Evolutionary conservation across 2,888 invertebrate genomes (phyloP), one percentile per base, ranked within the genome.

Genomic region (Epicampocera succincta): DNA sequence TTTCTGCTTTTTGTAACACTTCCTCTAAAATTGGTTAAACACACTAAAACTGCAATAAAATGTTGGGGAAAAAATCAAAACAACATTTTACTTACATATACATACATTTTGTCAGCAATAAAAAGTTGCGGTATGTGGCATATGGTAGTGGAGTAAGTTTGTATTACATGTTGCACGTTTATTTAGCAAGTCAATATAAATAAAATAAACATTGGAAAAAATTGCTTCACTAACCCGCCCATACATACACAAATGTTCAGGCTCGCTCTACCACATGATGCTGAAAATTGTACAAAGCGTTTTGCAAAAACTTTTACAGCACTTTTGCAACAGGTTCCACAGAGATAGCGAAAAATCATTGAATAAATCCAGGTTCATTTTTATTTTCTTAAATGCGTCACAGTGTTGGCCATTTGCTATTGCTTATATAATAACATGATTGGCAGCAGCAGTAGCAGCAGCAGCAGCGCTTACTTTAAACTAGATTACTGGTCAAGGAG

Each of bases 1-100:
- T 54, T 68, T 38, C 40, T 42, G 40, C 44, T 80, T 80, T 74
- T 77, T 82, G 81, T 73, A 82, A 77, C 69, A 77, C 81, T 82
- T 82, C 81, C 81, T 82, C 77, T 82, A 77, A 82, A 82, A 77
- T 82, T 77, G 73, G 77, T 69, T 77, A 81, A 77, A 73, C 65
- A 52, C 40, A 25, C 40, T 61, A 71, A 48, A 71, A 63, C 44
- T 56, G 52, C 29, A 69, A 50, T 69, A 33, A 68, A 56, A 21
- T 48, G 3, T 48, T 19, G 29, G 8, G 13, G 48, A 12, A 46
- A 44, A 44, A 63, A n/a, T 33, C 33, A 9, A 50, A 54, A 19
- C 13, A 42, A 73, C 13, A 60, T 54, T 29, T 13, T 33, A 48
- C 38, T 13, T 19, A 3, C 9, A 40, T n/a, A n/a, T 46, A 15